Evolutionary conservation across 92 coral and sea anemone species (phyloP), one percentile per base, ranked within the genome.

Genomic region (Bergia sp.): DNA sequence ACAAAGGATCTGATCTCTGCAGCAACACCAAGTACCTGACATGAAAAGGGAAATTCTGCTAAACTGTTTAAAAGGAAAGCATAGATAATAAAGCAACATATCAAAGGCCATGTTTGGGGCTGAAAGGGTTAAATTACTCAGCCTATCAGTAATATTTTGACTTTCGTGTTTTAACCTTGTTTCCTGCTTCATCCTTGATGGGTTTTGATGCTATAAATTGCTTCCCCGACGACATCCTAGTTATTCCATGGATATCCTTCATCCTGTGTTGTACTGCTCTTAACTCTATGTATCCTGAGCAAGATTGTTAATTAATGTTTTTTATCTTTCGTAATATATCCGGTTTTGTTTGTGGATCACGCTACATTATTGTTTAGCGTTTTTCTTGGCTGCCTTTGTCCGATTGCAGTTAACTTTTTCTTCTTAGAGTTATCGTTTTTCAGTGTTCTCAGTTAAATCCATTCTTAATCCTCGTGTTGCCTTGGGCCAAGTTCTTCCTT

Each of bases 231-330:
- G 72, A 47, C 41, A 23, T 85, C 37, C 12, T 23, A 6, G 79
- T 47, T 37, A 67, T 43, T 37, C 42, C 88, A 20, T 71, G 71
- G 37, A 85, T 43, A 18, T 85, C 61, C 42, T 69, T 71, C 79
- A 85, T 85, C 57, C 77, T 40, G 76, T 82, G 77, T 9, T 82
- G 29, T 29, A 29, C 49, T 37, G 86, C 21, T 67, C 2, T 11
- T 18, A 7, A 21, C 39, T 66, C 86, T 41, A 29, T 29, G 76
- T 58, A 20, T 61, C 77, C 77, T 83, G 45, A 23, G 55, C 76
- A 11, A 82, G 75, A 3, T 82, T 38, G 49, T 39, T 37, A 20
- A 64, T 0, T 7, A 65, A 21, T 55, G 47, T 40, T 23, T 77
- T 67, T 38, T 42, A 40, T 0, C 66, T 53, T 45, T 83, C 61